A percentile compares a stretch with the other conserved stretches of the same genome.
These are phyloP conservation scores for Silurus aristotelis DNA, from an alignment of 2,797 vertebrate genomes.

Conservation along the genomic window DNA sequence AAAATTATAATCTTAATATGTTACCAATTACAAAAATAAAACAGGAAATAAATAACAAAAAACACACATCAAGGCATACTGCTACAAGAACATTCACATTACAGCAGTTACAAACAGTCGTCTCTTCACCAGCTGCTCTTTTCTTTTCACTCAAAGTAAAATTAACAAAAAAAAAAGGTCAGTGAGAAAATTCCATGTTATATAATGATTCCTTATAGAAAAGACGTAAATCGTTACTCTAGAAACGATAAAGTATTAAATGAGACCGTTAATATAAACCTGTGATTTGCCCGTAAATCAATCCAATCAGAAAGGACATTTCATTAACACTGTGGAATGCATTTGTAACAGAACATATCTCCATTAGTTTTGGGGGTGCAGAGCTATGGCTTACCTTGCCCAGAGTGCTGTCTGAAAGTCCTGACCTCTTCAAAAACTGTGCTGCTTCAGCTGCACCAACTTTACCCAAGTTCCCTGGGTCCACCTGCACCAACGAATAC, in stretches of 20 bases:
- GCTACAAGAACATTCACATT: neutral
- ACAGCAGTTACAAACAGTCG: neutral
- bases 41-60: neutral
- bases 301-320: neutral
- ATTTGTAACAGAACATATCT: neutral
- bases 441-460: slow-evolving; percentile 90
- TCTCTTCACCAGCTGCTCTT: neutral
- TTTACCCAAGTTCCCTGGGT: slow-evolving; percentile 86
- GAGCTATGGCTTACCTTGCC: slow-evolving; percentile 80
- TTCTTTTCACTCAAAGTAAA: neutral
- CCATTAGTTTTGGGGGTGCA: neutral
- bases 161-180: neutral
- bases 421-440: slow-evolving; percentile 92
- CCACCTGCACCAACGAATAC: slow-evolving; percentile 76
- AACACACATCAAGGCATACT: neutral
- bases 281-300: neutral
- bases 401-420: slow-evolving; percentile 85
- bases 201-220: neutral
- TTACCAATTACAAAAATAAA: neutral
- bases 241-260: neutral
- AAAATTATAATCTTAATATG: neutral
- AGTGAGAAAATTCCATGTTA: neutral
- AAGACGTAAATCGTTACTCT: neutral
- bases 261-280: neutral
- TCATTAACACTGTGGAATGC: neutral